Conservation (phyloP, 23 tunicate genomes). For the Ascidia mentula region DNA sequence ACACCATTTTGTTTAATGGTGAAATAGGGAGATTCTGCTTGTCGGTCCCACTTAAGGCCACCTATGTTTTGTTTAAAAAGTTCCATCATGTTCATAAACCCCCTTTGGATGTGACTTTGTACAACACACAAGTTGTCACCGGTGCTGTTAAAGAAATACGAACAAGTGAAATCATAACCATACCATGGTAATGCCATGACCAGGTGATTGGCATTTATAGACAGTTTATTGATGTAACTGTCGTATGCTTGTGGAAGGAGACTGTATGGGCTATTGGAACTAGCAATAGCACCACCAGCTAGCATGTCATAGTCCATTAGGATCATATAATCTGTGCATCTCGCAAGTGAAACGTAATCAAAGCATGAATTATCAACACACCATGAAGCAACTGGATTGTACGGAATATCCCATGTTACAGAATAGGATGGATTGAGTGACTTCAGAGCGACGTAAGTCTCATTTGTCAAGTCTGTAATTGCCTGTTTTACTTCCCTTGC, state of each 20-base stretch:
- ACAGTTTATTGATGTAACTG: constrained; percentile 39
- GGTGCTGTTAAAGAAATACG: constrained; percentile 35
- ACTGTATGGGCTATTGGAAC: constrained; percentile 60
- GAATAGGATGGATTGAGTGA: constrained; percentile 24
- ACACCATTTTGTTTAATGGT: constrained; percentile 40
- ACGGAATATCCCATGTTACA: constrained; percentile 63
- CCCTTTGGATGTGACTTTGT: constrained; percentile 14
- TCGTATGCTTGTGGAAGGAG: constrained; percentile 35
- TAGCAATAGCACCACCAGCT: constrained; percentile 50
- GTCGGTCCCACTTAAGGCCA: constrained; percentile 39
- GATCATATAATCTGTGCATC: constrained; percentile 53
- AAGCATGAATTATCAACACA: constrained; percentile 35
- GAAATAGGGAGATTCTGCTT: constrained; percentile 47
- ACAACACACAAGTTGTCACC: constrained; percentile 57
- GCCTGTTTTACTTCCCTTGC: constrained; percentile 29
- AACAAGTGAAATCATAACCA: constrained; percentile 74
- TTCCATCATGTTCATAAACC: constrained; percentile 23
- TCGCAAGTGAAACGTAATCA: constrained; percentile 54
- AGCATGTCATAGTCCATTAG: constrained; percentile 76
- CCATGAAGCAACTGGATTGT: constrained; percentile 41
- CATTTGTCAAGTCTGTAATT: constrained; percentile 36
- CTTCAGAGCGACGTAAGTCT: constrained; percentile 35
- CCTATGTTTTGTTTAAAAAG: constrained; percentile 5
- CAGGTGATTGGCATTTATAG: constrained; percentile 37
- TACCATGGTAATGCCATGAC: constrained; percentile 88